Conservation (phyloP, 2,888 invertebrate genomes). For the Linnaemya vulpina region DNA sequence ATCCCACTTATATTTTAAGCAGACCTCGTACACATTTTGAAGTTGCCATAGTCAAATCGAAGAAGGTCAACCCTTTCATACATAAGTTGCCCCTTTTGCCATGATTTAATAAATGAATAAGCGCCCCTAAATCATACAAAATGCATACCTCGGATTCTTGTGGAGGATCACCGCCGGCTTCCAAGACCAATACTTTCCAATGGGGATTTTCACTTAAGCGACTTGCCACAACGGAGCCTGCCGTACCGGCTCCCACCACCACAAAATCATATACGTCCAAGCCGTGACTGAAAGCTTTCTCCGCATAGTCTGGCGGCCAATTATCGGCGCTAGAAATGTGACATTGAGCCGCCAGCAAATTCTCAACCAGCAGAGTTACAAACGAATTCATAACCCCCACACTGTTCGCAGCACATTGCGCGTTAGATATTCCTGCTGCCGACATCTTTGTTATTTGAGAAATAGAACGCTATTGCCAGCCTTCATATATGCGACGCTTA, state of each 20-base stretch:
- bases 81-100: too few species aligned
- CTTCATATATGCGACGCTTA: too few species aligned
- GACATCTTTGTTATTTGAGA: constrained; percentile 75
- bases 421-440: neutral
- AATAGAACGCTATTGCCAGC: neutral
- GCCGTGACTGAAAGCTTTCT: constrained; percentile 76
- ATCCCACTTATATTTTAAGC: too few species aligned
- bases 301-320: constrained; percentile 84
- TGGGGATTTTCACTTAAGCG: constrained; percentile 75
- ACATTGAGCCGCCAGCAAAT: constrained; percentile 86
- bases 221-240: constrained; percentile 79
- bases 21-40: too few species aligned
- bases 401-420: constrained; percentile 73
- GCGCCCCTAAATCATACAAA: too few species aligned
- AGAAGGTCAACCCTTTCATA: too few species aligned
- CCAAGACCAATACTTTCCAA: constrained; percentile 75
- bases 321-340: constrained; percentile 82
- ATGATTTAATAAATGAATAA: too few species aligned
- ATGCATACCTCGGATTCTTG: constrained; percentile 74
- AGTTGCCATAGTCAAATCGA: too few species aligned
- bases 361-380: constrained; percentile 84
- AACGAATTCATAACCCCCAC: constrained; percentile 80
- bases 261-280: constrained; percentile 80
- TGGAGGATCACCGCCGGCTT: constrained; percentile 76
- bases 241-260: constrained; percentile 82